A percentile compares a stretch with the other conserved stretches of the same genome.
phyloP scores from a whole-genome alignment of 2,888 invertebrate genomes.

The Drosophila testacea region DNA sequence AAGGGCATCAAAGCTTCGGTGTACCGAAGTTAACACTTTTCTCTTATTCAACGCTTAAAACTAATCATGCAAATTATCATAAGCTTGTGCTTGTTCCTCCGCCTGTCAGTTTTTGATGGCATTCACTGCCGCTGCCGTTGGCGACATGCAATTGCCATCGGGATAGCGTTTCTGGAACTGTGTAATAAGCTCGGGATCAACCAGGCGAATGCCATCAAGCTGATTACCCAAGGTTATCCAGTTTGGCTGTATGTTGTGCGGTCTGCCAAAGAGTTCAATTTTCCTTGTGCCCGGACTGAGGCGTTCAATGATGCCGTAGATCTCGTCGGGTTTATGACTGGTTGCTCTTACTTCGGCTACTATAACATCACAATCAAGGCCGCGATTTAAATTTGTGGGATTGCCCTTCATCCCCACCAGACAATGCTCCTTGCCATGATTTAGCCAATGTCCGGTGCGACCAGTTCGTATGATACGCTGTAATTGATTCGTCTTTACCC shows the following conservation, averaged over 20 bases:
- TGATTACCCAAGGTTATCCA: constrained; percentile 99
- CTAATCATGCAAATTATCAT: not conserved
- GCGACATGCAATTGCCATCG: constrained; percentile 89
- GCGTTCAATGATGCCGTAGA: constrained; percentile 98
- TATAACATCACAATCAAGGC: constrained; percentile 98
- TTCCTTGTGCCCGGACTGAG: constrained; percentile 98
- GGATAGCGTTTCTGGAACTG: constrained; percentile 97
- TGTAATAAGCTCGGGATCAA: constrained; percentile 95
- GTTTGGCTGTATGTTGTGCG: constrained; percentile 99
- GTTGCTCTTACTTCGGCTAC: constrained; percentile 99
- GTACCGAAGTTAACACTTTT: no score
- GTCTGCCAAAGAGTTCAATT: constrained; percentile 98
- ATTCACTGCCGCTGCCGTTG: constrained; percentile 72
- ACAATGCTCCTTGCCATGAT: constrained; percentile 99
- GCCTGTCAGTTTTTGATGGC: constrained; percentile 56
- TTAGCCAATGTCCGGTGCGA: constrained; percentile 98
- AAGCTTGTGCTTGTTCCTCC: not conserved
- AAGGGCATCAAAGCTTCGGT: no score
- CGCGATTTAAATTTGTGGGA: constrained; percentile 95
- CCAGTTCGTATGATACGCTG: constrained; percentile 98
- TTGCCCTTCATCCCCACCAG: constrained; percentile 98
- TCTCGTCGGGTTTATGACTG: constrained; percentile 99
- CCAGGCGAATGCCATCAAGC: constrained; percentile 96
- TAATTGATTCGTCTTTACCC: constrained; percentile 99
- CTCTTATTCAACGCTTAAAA: not conserved